Evolutionary conservation across 2,888 invertebrate genomes (phyloP).

Genomic region (Pandemis corylana): DNA sequence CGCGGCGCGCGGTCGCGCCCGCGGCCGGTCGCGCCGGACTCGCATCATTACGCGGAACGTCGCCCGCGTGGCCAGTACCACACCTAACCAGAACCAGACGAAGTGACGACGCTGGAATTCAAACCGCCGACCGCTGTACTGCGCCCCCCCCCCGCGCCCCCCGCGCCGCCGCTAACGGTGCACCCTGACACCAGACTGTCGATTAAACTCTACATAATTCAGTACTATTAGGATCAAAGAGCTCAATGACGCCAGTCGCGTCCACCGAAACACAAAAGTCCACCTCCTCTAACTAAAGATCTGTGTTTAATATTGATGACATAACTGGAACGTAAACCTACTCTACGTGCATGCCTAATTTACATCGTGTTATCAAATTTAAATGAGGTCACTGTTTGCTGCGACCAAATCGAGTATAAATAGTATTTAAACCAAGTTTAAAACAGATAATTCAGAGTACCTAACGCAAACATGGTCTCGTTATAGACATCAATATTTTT

Average conservation of each 20-base stretch:
- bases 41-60: conserved; percentile 1
- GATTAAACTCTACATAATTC: no score
- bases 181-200: neutral
- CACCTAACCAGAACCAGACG: neutral
- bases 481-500: no score
- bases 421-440: neutral
- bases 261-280: no score
- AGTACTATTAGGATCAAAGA: no score
- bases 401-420: neutral
- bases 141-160: neutral
- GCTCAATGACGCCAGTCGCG: no score
- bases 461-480: no score
- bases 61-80: neutral
- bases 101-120: neutral
- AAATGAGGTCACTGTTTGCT: conserved; percentile 1
- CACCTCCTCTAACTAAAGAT: neutral
- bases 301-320: neutral
- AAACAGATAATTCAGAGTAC: neutral
- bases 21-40: neutral
- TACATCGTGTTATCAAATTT: conserved; percentile 1
- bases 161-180: neutral
- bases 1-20: neutral
- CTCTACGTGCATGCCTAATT: neutral
- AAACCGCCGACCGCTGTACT: neutral
- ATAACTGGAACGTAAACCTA: neutral